These are phyloP conservation scores for Pachymerium ferrugineum DNA, from an alignment of 2,888 invertebrate genomes.

Conservation along the genomic window DNA sequence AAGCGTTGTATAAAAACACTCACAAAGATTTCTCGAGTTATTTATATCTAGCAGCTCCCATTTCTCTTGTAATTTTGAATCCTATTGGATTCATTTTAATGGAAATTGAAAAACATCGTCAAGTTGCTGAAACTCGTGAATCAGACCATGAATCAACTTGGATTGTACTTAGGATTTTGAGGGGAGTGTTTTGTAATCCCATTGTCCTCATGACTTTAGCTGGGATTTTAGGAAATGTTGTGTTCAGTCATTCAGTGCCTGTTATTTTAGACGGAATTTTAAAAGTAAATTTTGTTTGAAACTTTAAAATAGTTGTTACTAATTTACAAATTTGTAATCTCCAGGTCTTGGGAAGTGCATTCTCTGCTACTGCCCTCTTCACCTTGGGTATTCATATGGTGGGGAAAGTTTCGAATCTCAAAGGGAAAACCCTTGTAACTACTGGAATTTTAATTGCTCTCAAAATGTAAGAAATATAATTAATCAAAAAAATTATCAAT, in stretches of 20 bases:
- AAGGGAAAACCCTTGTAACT: conserved; percentile 70
- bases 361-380: conserved; percentile 85
- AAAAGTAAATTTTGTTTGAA: conserved; percentile 54
- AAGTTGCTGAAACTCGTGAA: conserved; percentile 36
- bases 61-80: conserved; percentile 84
- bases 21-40: conserved; percentile 89
- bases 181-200: conserved; percentile 78
- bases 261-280: conserved; percentile 67
- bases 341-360: conserved; percentile 67
- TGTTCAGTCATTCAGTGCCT: conserved; percentile 73
- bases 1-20: conserved; percentile 72
- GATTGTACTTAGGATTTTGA: conserved; percentile 45
- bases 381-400: conserved; percentile 86
- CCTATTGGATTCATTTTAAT: conserved; percentile 84
- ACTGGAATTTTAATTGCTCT: conserved; percentile 82
- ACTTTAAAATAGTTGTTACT: neutral
- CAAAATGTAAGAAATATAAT: conserved; percentile 65
- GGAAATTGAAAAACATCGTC: conserved; percentile 66
- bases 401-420: conserved; percentile 73
- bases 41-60: conserved; percentile 88
- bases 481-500: neutral
- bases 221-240: conserved; percentile 76
- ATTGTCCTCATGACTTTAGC: conserved; percentile 87
- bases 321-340: conserved; percentile 33
- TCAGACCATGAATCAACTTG: conserved; percentile 13